Evolutionary conservation across 2,797 vertebrate genomes (phyloP).

Genomic region (Lepilemur septentrionalis): DNA sequence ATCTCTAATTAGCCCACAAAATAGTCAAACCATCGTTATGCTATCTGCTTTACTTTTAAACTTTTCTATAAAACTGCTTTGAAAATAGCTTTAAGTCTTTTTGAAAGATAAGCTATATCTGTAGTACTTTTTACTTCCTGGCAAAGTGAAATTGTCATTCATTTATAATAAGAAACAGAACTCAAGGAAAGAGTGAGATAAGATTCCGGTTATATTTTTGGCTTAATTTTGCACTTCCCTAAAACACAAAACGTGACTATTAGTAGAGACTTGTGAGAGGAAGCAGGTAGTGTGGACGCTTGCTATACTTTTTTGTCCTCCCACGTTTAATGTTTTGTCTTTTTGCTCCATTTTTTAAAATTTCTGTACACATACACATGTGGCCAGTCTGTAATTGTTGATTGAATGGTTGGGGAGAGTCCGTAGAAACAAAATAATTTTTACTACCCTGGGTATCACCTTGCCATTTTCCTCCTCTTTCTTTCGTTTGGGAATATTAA

Average conservation of each 20-base stretch:
- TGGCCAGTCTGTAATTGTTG: neutral
- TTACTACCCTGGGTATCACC: neutral
- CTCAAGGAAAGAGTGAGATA: neutral
- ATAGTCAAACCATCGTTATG: neutral
- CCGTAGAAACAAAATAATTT: neutral
- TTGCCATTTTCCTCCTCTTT: neutral
- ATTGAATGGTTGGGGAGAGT: neutral
- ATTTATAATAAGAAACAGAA: neutral
- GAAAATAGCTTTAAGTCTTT: neutral
- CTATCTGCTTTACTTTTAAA: neutral
- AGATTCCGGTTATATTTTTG: neutral
- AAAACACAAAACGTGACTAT: neutral
- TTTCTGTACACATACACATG: neutral
- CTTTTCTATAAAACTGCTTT: neutral
- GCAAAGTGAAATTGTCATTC: neutral
- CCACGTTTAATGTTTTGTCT: neutral
- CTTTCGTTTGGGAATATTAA: neutral
- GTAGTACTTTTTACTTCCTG: neutral
- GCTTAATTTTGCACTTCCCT: neutral
- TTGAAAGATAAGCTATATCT: neutral
- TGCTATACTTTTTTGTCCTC: neutral
- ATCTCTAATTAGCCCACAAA: neutral
- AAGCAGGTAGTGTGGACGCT: neutral
- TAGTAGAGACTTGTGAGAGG: neutral
- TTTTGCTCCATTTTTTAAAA: neutral